These are phyloP conservation scores for Acanthosoma haemorrhoidale DNA, from an alignment of 2,888 invertebrate species.

Conservation along the genomic window DNA sequence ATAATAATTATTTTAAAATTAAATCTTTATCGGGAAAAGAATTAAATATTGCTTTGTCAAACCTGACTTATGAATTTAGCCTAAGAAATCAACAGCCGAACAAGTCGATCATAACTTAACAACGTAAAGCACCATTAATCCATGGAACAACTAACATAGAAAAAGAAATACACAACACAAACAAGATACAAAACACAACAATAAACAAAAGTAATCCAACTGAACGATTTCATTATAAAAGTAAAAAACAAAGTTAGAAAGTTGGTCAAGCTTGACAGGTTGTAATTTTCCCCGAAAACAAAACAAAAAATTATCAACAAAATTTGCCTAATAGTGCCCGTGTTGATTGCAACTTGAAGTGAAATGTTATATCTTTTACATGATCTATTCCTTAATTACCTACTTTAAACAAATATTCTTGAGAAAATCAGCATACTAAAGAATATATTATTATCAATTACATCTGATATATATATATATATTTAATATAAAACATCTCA, in stretches of 20 bases:
- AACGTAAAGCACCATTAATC: conserved; percentile 18
- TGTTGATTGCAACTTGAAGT: conserved; percentile 26
- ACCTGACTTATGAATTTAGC: conserved; percentile 21
- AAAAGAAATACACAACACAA: conserved; percentile 20
- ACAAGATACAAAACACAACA: conserved; percentile 15
- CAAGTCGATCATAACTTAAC: conserved; percentile 9
- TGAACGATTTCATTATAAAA: conserved; percentile 11
- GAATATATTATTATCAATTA: conserved; percentile 29
- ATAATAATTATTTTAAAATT: conserved; percentile 20
- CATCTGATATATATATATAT: conserved; percentile 28
- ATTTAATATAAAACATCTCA: conserved; percentile 29
- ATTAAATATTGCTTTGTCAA: conserved; percentile 28
- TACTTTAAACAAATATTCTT: conserved; percentile 19
- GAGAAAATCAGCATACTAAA: conserved; percentile 28
- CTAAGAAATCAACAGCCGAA: conserved; percentile 20
- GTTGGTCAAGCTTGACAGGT: conserved; percentile 28
- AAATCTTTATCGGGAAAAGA: conserved; percentile 6
- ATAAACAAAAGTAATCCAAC: conserved; percentile 6
- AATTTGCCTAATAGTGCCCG: conserved; percentile 27
- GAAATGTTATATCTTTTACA: conserved; percentile 22
- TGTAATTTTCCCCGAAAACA: conserved; percentile 24
- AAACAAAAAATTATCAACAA: conserved; percentile 20
- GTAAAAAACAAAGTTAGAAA: neutral
- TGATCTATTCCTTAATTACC: conserved; percentile 24
- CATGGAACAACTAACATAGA: conserved; percentile 17